Evolutionary conservation across 2,888 invertebrate genomes (phyloP), one percentile per base, ranked within the genome.

Genomic region (Callimorpha dominula): DNA sequence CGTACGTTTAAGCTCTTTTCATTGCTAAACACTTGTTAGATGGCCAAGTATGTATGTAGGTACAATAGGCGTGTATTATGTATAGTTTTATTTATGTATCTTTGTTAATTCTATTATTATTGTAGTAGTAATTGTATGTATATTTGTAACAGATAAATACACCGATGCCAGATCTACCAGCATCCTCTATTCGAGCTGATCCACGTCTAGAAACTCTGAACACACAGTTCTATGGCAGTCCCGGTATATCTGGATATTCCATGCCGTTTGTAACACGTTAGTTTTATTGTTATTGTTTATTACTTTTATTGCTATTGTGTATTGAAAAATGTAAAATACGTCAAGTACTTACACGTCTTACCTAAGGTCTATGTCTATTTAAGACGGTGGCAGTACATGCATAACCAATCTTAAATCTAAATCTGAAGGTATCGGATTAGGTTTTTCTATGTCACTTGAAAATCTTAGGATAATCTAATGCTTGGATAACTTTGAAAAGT

Each of bases 201-300:
- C 95, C 94, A 1, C 89, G 91, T 0, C 77, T 95, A 17, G 94
- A 94, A 57, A 90, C 89, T 54, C 81, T 95, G 57, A 91, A 89
- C 71, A 92, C 90, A 75, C 95, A 95, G 76, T 95, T 92, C 73
- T 95, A 91, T 67, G 93, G 92, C 62, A 84, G 89, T 5, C 91
- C 95, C 3, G 93, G 91, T 2, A 86, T 88, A 15, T 89, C 90
- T 0, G 87, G 90, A 3, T 85, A 86, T 72, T 76, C 92, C 0
- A 88, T 92, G 2, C 92, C 93, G 1, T 93, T 91, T 81, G 77
- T 95, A 7, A 86, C 86, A 62, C 91, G 95, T 94, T 81, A 78
- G 92, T 89, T 70, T 60, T 52, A 52, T 69, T 15, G n/a, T 4
- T 1, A 17, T 57, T 52, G 54, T 15, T 52, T 6, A 49, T 42